phyloP scores from a whole-genome alignment of 1,140 invertebrate genomes.

The Ooceraea biroi region DNA sequence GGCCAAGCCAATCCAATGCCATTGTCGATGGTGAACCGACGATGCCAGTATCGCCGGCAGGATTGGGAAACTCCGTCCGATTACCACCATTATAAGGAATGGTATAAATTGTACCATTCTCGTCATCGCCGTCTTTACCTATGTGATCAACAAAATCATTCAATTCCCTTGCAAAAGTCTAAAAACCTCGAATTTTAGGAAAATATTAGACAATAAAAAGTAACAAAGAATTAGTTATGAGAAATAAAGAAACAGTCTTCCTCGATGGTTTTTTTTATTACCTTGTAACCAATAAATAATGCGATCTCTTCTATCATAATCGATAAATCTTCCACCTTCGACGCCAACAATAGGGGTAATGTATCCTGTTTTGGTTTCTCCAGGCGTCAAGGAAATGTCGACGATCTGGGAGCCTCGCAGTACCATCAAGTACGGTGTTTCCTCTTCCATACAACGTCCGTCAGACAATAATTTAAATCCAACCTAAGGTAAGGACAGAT shows the following conservation, averaged over 20 bases:
- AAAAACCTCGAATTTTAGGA: background rate
- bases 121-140: slow-evolving; percentile 89
- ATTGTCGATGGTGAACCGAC: slow-evolving; percentile 96
- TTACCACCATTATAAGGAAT: slow-evolving; percentile 95
- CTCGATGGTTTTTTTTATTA: background rate
- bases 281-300: slow-evolving; percentile 94
- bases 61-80: slow-evolving; percentile 92
- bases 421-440: slow-evolving; percentile 95
- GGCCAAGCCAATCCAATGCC: slow-evolving; percentile 98
- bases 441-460: slow-evolving; percentile 93
- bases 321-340: slow-evolving; percentile 95
- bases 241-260: no score
- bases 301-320: slow-evolving; percentile 95
- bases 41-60: slow-evolving; percentile 90
- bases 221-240: background rate
- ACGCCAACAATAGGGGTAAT: slow-evolving; percentile 96
- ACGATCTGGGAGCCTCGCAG: slow-evolving; percentile 96
- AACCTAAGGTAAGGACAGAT: slow-evolving; percentile 77
- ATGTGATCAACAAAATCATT: background rate
- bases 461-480: slow-evolving; percentile 91
- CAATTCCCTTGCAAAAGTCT: background rate
- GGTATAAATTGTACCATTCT: slow-evolving; percentile 94
- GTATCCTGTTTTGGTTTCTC: slow-evolving; percentile 91
- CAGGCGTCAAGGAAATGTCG: slow-evolving; percentile 92
- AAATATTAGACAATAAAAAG: background rate